Evolutionary conservation across 92 coral and sea anemone genomes (phyloP).

Genomic region (Bergia puertoricense): DNA sequence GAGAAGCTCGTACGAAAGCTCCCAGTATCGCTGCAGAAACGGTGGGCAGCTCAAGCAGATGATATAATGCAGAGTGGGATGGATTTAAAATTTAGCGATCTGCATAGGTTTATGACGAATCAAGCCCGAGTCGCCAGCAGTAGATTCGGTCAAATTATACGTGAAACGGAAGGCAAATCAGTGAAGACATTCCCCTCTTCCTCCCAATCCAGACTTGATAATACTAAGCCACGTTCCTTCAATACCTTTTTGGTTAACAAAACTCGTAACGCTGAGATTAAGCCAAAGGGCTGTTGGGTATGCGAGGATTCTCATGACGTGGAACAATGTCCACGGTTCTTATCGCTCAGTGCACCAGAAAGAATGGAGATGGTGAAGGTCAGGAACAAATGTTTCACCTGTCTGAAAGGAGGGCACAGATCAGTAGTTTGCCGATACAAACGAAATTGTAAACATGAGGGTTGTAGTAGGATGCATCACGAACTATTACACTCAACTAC

Average conservation of each 20-base stretch:
- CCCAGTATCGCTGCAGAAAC: conserved; percentile 57
- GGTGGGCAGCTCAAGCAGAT: conserved; percentile 60
- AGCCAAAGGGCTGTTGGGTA: neutral
- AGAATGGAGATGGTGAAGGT: neutral
- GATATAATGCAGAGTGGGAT: conserved; percentile 33
- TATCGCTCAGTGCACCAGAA: neutral
- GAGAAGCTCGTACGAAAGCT: conserved; percentile 53
- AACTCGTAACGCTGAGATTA: neutral
- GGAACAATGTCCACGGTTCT: no score
- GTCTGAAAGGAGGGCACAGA: neutral
- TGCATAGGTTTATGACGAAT: conserved; percentile 43
- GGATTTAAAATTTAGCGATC: conserved; percentile 42
- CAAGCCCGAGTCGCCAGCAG: conserved; percentile 55
- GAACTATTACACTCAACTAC: neutral
- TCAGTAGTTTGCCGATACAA: neutral
- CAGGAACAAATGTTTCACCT: neutral
- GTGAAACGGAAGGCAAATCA: neutral
- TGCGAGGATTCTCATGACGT: no score
- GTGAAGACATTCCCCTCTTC: neutral
- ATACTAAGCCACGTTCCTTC: neutral
- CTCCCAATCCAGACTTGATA: no score
- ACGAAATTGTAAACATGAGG: neutral
- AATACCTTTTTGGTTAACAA: neutral
- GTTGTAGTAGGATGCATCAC: neutral
- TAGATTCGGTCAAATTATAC: neutral